Percentiles rank a stretch among this genome's conserved stretches.
Conservation (phyloP, 2,113 vertebrate species). For the Ochotona princeps region DNA sequence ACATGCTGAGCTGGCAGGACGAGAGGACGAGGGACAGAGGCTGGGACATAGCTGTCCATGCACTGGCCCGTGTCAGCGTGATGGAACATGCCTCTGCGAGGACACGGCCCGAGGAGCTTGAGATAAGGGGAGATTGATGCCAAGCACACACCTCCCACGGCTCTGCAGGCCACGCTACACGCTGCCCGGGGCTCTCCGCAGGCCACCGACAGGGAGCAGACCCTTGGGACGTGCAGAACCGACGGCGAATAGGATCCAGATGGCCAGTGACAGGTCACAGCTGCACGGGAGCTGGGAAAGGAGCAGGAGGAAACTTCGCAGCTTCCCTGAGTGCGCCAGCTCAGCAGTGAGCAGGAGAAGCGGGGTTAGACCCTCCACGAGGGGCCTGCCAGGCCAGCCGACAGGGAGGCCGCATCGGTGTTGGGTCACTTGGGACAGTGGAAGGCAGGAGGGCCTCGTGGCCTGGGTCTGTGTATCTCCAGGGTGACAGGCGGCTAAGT, state of each 20-base stretch:
- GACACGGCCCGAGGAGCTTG: neutral
- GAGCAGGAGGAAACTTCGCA: too few relatives aligned
- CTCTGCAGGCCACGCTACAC: too few relatives aligned
- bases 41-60: fast-evolving
- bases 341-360: too few relatives aligned
- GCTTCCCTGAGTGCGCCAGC: too few relatives aligned
- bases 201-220: neutral
- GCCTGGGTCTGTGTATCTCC: fast-evolving
- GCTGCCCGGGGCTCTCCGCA: too few relatives aligned
- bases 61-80: neutral
- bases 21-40: neutral
- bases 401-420: neutral
- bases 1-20: neutral
- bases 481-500: neutral
- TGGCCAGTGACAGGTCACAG: too few relatives aligned
- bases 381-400: too few relatives aligned
- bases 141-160: too few relatives aligned
- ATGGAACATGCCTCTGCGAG: neutral
- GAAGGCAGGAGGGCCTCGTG: fast-evolving
- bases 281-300: too few relatives aligned
- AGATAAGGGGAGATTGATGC: neutral
- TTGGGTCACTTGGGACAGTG: too few relatives aligned
- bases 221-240: neutral
- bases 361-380: too few relatives aligned
- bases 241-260: neutral